These are phyloP conservation scores for Aviceda subcristata DNA, from an alignment of 2,113 vertebrate genomes.

Conservation along the genomic window DNA sequence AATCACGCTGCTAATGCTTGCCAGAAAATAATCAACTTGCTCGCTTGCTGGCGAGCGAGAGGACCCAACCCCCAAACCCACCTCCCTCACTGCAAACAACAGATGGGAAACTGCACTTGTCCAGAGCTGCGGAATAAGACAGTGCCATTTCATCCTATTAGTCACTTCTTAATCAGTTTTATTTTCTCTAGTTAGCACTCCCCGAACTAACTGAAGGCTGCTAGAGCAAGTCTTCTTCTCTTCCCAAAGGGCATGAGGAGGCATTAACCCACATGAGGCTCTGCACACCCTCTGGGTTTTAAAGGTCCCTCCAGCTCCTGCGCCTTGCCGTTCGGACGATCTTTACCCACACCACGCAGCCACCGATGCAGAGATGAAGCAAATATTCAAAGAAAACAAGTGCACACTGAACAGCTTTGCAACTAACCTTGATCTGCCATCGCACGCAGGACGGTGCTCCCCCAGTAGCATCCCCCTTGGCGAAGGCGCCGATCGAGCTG, in stretches of 20 bases:
- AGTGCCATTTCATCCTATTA: constrained; percentile 33
- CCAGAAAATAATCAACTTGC: constrained; percentile 48
- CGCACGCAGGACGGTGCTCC: background rate
- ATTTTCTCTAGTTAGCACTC: background rate
- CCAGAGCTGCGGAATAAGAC: background rate
- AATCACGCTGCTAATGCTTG: constrained; percentile 6
- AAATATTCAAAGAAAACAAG: background rate
- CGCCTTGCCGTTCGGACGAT: accelerated
- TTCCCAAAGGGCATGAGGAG: background rate
- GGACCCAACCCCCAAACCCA: constrained; percentile 39
- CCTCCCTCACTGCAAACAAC: constrained; percentile 37
- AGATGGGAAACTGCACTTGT: constrained; percentile 24
- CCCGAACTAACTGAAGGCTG: background rate
- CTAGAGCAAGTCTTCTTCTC: background rate
- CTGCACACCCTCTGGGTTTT: background rate
- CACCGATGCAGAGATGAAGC: background rate
- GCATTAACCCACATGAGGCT: background rate
- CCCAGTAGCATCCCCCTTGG: background rate
- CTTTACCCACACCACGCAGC: background rate
- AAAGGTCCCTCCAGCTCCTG: background rate
- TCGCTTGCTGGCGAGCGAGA: background rate
- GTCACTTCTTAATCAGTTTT: constrained; percentile 4
- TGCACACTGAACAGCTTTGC: background rate
- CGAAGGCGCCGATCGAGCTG: background rate
- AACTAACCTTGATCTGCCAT: background rate